Conservation (phyloP, 2,888 invertebrate species). For the Cabera pusaria region DNA sequence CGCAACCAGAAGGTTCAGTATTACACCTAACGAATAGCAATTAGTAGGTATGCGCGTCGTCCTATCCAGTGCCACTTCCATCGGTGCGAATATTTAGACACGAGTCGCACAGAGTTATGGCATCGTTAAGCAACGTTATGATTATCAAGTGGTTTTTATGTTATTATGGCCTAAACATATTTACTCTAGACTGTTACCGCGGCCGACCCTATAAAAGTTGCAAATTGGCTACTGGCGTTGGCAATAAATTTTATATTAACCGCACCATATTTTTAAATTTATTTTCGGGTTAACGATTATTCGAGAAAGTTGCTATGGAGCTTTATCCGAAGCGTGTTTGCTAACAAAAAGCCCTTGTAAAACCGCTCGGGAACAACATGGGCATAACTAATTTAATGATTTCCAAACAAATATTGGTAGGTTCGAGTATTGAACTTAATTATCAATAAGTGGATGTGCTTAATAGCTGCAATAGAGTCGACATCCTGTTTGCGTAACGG, state of each 20-base stretch:
- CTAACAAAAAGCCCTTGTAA: constrained; percentile 33
- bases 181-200: constrained; percentile 39
- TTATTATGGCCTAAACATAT: constrained; percentile 38
- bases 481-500: constrained; percentile 32
- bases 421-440: constrained; percentile 12
- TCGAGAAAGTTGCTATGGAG: constrained; percentile 29
- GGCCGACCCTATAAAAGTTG: constrained; percentile 38
- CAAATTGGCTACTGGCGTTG: constrained; percentile 39
- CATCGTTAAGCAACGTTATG: constrained; percentile 40
- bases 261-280: constrained; percentile 41
- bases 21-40: constrained; percentile 50
- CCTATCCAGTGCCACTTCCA: constrained; percentile 6
- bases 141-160: constrained; percentile 41
- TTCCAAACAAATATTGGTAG: constrained; percentile 19
- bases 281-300: constrained; percentile 42
- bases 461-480: constrained; percentile 21
- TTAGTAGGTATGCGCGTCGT: constrained; percentile 44
- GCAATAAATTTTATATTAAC: constrained; percentile 44
- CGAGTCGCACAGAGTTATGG: constrained; percentile 31
- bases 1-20: constrained; percentile 41
- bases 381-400: constrained; percentile 18
- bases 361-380: constrained; percentile 14
- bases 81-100: constrained; percentile 18
- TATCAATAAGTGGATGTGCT: constrained; percentile 16
- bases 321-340: constrained; percentile 38